A percentile compares a stretch with the other conserved stretches of the same genome.
Evolutionary conservation across 2,888 invertebrate species (phyloP).

Genomic region (Xanthorhoe designata): DNA sequence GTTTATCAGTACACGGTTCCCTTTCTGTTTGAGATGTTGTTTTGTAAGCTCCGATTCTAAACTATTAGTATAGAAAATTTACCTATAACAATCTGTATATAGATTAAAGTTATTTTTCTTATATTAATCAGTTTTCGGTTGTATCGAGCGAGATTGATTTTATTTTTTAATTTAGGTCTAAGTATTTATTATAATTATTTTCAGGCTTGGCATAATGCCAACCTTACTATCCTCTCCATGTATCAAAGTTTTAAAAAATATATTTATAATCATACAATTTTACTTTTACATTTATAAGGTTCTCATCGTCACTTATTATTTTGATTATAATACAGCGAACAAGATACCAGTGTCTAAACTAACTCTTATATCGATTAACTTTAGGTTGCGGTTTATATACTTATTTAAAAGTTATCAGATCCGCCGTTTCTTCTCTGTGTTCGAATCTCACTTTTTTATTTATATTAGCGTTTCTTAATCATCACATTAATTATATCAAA

Average conservation of each 20-base stretch:
- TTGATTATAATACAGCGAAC: slow-evolving; percentile 54
- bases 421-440: slow-evolving; percentile 69
- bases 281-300: slow-evolving; percentile 68
- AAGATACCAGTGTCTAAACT: slow-evolving; percentile 61
- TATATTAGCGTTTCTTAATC: slow-evolving; percentile 73
- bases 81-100: slow-evolving; percentile 24
- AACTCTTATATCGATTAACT: slow-evolving; percentile 34
- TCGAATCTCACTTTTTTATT: slow-evolving; percentile 76
- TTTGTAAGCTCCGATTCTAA: slow-evolving; percentile 4
- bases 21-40: slow-evolving; percentile 14
- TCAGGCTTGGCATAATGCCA: neutral
- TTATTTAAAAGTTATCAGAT: slow-evolving; percentile 69
- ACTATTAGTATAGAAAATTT: slow-evolving; percentile 17
- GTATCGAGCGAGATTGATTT: slow-evolving; percentile 40
- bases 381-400: slow-evolving; percentile 82
- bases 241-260: slow-evolving; percentile 72
- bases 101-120: slow-evolving; percentile 26
- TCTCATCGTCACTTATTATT: slow-evolving; percentile 16
- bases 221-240: slow-evolving; percentile 32
- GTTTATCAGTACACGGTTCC: slow-evolving; percentile 12
- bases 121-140: slow-evolving; percentile 35
- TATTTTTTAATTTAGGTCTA: slow-evolving; percentile 49
- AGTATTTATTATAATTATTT: slow-evolving; percentile 67
- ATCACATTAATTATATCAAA: slow-evolving; percentile 36
- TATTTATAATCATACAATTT: slow-evolving; percentile 78